phyloP scores from a whole-genome alignment of 2,888 invertebrate species.

The Pseudolycoriella hygida region DNA sequence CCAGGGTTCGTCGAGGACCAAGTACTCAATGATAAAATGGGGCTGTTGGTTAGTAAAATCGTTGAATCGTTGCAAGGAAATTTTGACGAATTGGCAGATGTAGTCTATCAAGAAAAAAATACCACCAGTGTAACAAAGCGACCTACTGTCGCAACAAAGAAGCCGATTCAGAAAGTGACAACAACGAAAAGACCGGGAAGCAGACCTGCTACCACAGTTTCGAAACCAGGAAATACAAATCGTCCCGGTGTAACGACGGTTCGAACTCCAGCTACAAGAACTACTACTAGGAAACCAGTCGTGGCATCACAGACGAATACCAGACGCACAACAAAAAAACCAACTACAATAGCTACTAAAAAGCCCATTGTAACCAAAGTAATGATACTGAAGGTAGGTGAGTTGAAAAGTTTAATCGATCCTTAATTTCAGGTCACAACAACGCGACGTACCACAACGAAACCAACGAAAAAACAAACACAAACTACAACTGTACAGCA shows the following conservation, averaged over 20 bases:
- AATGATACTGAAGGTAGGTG: constrained; percentile 4
- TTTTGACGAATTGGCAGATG: constrained; percentile 61
- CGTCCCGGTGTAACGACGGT: constrained; percentile 16
- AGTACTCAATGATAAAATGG: constrained; percentile 59
- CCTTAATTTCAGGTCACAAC: constrained; percentile 8
- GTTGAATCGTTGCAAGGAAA: constrained; percentile 69
- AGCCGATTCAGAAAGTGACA: constrained; percentile 13
- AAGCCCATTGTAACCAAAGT: constrained; percentile 7
- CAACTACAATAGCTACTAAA: constrained; percentile 13
- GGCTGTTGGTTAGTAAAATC: constrained; percentile 64
- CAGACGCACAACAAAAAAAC: constrained; percentile 10
- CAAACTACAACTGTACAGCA: constrained; percentile 18
- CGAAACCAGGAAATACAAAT: constrained; percentile 9
- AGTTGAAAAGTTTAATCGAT: too few species aligned
- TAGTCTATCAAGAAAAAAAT: constrained; percentile 41
- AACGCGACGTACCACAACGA: constrained; percentile 16
- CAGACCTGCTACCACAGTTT: constrained; percentile 8
- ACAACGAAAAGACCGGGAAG: constrained; percentile 14
- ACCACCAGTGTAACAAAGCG: constrained; percentile 13
- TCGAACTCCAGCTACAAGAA: constrained; percentile 6
- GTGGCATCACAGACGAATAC: constrained; percentile 11
- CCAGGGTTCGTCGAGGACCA: constrained; percentile 62
- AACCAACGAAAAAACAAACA: constrained; percentile 20
- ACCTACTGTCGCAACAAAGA: constrained; percentile 14
- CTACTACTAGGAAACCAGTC: constrained; percentile 19